Percentiles rank a stretch among this genome's conserved stretches.
These are phyloP conservation scores for Meteorus sp. DNA, from an alignment of 1,140 invertebrate genomes.

Conservation along the genomic window DNA sequence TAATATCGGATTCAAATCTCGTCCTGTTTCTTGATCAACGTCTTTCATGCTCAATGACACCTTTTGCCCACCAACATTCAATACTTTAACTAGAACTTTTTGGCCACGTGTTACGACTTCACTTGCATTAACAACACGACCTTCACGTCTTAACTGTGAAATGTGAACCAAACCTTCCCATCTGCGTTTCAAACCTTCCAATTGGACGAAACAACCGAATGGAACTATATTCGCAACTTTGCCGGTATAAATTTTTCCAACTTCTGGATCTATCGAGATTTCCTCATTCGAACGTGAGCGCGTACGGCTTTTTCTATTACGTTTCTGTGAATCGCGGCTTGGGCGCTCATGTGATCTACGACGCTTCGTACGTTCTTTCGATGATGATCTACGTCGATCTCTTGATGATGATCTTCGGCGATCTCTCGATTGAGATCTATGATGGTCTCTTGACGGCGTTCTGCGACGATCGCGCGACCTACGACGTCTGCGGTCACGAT, in stretches of 20 bases:
- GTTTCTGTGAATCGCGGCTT: background rate
- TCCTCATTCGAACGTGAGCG: conserved; percentile 42
- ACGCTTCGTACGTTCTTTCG: background rate
- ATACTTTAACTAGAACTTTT: conserved; percentile 85
- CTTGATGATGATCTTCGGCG: conserved; percentile 51
- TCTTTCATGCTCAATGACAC: conserved; percentile 97
- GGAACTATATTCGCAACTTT: conserved; percentile 94
- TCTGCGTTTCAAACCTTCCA: conserved; percentile 84
- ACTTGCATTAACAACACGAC: conserved; percentile 89
- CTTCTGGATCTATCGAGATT: conserved; percentile 55
- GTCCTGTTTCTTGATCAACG: conserved; percentile 92
- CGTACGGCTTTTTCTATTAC: conserved; percentile 10
- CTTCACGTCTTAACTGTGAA: conserved; percentile 90
- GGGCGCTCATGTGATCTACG: background rate
- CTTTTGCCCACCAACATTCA: conserved; percentile 90
- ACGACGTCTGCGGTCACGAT: conserved; percentile 8
- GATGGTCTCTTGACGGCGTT: conserved; percentile 2
- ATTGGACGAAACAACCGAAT: conserved; percentile 97
- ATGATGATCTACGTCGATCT: conserved; percentile 21
- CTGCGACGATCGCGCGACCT: conserved; percentile 36
- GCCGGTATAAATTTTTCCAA: conserved; percentile 84
- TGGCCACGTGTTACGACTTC: conserved; percentile 92
- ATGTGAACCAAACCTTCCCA: conserved; percentile 98
- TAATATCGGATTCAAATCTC: conserved; percentile 86
- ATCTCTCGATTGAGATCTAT: conserved; percentile 45